Evolutionary conservation across 2,888 invertebrate species (phyloP), one percentile per base, ranked within the genome.

Genomic region (Polydrusus pterygomalis): DNA sequence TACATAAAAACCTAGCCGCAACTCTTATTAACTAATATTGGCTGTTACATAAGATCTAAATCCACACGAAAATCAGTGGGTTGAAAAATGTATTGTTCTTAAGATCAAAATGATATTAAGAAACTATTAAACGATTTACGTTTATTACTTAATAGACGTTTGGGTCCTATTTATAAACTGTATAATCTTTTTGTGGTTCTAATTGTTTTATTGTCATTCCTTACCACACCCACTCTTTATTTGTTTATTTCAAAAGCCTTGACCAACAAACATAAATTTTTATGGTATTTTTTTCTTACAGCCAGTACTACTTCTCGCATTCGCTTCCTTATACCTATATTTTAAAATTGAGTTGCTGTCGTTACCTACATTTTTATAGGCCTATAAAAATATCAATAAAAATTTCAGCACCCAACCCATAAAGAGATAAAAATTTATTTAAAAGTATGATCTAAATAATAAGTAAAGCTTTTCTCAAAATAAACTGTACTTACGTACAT

Each of bases 211-310:
- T 38, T 60, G 58, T 30, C 58, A 38, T 11, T 60, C 17, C 11
- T 34, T 38, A 40, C 58, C 58, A 38, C 58, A 38, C 58, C 58
- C 15, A 60, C 58, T 18, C 58, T 60, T 15, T 60, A 38, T 40
- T 60, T 38, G 38, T 38, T 38, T 60, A 38, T 38, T 38, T 38
- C 38, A 60, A 38, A 38, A 60, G 17, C 58, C 58, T 60, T 60
- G 58, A 60, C 58, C 58, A 60, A 60, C 38, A 60, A 60, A 60
- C 38, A 60, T 60, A n/a, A 40, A 60, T 60, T 60, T 30, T 60
- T 6, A 34, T 60, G 34, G 56, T 34, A 56, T 51, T 20, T 51
- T 51, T 51, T n/a, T 25, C n/a, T 25, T 51, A 5, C 43, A 13
- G 6, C 20, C 2, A 25, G 20, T 15, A 34, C 25, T 58, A 58